Percentiles rank a stretch among this genome's conserved stretches.
These are phyloP conservation scores for Pelusios castaneus DNA, from an alignment of 2,113 vertebrate genomes.

Conservation along the genomic window DNA sequence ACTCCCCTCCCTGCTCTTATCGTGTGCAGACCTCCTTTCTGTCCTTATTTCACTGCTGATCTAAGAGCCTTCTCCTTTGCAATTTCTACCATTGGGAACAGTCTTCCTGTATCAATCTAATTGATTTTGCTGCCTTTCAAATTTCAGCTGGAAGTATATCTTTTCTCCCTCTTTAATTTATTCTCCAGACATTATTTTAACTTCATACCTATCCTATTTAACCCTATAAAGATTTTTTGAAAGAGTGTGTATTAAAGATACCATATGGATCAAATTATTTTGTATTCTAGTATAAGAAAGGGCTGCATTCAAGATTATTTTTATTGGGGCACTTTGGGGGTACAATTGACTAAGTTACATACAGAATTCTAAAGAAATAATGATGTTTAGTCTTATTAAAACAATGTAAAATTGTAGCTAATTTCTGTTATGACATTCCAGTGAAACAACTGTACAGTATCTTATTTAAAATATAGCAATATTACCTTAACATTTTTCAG, in stretches of 20 bases:
- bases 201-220: neutral
- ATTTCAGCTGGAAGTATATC: neutral
- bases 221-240: neutral
- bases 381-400: neutral
- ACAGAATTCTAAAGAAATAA: neutral
- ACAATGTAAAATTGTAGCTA: neutral
- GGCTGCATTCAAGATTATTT: neutral
- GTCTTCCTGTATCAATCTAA: neutral
- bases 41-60: neutral
- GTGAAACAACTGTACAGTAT: too few species aligned
- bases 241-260: neutral
- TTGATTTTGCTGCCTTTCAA: slow-evolving; percentile 26
- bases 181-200: neutral
- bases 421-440: neutral
- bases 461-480: neutral
- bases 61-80: neutral
- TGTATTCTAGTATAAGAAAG: neutral
- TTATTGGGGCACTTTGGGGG: neutral
- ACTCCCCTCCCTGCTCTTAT: neutral
- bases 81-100: neutral
- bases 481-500: neutral
- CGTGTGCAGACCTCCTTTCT: neutral
- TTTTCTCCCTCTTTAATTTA: neutral
- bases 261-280: neutral
- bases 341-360: neutral